These are phyloP conservation scores for Perca schrenkii DNA, from an alignment of 2,113 vertebrate species.

Conservation along the genomic window DNA sequence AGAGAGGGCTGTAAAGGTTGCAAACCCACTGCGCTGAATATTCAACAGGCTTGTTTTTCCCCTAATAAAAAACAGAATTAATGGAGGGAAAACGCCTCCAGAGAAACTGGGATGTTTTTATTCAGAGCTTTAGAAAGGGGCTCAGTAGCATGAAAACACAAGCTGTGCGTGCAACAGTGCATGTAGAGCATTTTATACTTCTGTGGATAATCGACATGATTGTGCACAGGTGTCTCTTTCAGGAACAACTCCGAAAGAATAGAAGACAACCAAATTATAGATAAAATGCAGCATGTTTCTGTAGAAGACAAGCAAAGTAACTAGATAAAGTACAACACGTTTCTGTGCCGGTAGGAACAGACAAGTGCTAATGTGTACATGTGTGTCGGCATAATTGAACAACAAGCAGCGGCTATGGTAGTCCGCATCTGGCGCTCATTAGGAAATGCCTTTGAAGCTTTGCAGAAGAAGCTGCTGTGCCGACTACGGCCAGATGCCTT, in stretches of 20 bases:
- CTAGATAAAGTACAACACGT: not conserved
- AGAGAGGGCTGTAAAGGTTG: constrained; percentile 15
- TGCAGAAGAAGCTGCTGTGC: constrained; percentile 46
- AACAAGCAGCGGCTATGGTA: constrained; percentile 45
- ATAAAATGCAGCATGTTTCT: not conserved
- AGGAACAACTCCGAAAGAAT: not conserved
- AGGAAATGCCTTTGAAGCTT: constrained; percentile 60
- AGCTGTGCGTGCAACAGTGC: not conserved
- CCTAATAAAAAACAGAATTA: constrained; percentile 68
- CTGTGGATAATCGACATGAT: not conserved
- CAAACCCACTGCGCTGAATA: constrained; percentile 60
- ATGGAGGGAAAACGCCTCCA: constrained; percentile 54
- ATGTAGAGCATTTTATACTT: not conserved
- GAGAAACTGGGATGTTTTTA: constrained; percentile 32
- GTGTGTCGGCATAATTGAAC: constrained; percentile 5
- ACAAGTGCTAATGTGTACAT: not conserved
- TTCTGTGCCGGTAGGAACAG: not conserved
- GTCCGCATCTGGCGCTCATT: constrained; percentile 65
- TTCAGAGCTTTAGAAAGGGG: not conserved
- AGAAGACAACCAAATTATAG: not conserved
- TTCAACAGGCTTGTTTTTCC: constrained; percentile 65
- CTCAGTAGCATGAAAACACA: not conserved
- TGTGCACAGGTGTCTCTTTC: not conserved
- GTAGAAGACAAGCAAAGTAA: not conserved
- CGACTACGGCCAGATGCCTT: constrained; percentile 41